Evolutionary conservation across 2,113 vertebrate species (phyloP).

Genomic region (Oryzias woworae): DNA sequence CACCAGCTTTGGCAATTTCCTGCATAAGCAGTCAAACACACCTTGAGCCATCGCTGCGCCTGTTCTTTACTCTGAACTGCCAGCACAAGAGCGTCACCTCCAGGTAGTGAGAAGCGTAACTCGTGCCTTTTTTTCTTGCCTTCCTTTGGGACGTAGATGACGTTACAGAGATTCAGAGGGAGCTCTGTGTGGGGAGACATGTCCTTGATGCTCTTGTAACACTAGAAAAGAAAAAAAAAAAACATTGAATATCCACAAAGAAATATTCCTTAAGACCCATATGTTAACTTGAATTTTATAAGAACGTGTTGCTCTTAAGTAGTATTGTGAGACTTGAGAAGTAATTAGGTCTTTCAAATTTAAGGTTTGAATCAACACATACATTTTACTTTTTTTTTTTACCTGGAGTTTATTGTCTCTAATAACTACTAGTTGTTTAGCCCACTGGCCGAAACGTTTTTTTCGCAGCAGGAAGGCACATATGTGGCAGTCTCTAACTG

Average conservation of each 20-base stretch:
- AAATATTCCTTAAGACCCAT: not conserved
- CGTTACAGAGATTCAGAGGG: constrained; percentile 83
- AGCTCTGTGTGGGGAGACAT: constrained; percentile 86
- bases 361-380: not conserved
- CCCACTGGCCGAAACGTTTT: constrained; percentile 97
- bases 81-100: constrained; percentile 88
- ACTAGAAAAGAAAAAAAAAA: constrained; percentile 72
- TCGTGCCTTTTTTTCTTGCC: constrained; percentile 92
- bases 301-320: no score
- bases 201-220: constrained; percentile 97
- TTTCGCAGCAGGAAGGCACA: constrained; percentile 94
- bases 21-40: constrained; percentile 49
- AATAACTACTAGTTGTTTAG: constrained; percentile 93
- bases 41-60: constrained; percentile 96
- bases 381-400: constrained; percentile 37
- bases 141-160: constrained; percentile 92
- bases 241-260: not conserved
- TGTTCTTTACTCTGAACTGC: constrained; percentile 96
- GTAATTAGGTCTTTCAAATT: no score
- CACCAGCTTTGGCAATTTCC: constrained; percentile 1
- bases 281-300: no score
- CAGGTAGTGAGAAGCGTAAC: constrained; percentile 88
- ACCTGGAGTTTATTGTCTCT: constrained; percentile 93
- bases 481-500: constrained; percentile 89
- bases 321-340: no score